These are phyloP conservation scores for Nomada fucata DNA, from an alignment of 2,888 invertebrate species.

Conservation along the genomic window DNA sequence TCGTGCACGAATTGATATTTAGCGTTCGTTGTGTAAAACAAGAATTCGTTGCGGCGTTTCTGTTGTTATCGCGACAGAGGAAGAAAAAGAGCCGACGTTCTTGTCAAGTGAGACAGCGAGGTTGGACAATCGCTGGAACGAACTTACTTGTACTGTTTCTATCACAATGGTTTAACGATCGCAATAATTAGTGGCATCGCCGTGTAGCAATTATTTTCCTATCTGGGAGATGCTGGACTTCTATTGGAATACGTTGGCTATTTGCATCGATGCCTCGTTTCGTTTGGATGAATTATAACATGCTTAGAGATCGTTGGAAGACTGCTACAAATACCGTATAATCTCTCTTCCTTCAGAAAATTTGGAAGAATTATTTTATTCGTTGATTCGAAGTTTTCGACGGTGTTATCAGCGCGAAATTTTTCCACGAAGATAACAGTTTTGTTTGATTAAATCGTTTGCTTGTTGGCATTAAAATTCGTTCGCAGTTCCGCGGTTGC, in stretches of 20 bases:
- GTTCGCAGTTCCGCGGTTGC: too few species aligned
- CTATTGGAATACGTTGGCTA: not conserved
- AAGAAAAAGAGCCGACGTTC: not conserved
- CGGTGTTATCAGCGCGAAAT: too few species aligned
- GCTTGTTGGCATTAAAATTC: too few species aligned
- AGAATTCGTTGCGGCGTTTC: not conserved
- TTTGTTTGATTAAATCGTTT: too few species aligned
- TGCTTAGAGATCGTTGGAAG: not conserved
- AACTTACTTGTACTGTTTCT: conserved; percentile 3
- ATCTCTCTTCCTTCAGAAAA: not conserved
- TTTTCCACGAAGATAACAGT: too few species aligned
- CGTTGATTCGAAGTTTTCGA: not conserved
- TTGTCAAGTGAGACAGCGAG: not conserved
- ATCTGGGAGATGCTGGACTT: not conserved
- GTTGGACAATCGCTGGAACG: not conserved
- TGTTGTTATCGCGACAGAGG: not conserved
- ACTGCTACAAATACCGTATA: too few species aligned
- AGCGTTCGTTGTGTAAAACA: not conserved
- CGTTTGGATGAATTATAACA: not conserved
- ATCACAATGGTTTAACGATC: not conserved
- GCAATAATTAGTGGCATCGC: not conserved
- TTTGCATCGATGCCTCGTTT: too few species aligned
- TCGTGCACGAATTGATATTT: not conserved
- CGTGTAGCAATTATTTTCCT: not conserved
- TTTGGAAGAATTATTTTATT: not conserved